Evolutionary conservation across 1,140 invertebrate species (phyloP).

Genomic region (Eumeta japonica): DNA sequence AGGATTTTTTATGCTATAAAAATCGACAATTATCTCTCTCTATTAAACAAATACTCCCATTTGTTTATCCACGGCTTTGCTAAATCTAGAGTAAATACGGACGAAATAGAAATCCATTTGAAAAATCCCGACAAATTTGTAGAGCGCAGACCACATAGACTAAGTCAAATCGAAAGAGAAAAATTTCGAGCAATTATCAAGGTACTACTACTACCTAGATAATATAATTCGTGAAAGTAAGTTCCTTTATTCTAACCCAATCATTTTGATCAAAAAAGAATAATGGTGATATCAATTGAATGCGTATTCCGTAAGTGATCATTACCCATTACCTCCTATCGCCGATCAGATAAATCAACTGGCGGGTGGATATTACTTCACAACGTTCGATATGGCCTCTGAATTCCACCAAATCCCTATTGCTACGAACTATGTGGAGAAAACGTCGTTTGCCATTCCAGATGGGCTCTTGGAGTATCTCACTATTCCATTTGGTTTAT

Average conservation of each 20-base stretch:
- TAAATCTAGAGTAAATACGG: slow-evolving; percentile 15
- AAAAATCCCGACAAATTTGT: slow-evolving; percentile 12
- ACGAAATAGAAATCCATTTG: slow-evolving; percentile 10
- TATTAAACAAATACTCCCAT: slow-evolving; percentile 17
- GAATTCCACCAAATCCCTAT: slow-evolving; percentile 30
- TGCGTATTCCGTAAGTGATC: slow-evolving; percentile 12
- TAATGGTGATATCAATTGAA: slow-evolving; percentile 13
- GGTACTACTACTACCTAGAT: slow-evolving; percentile 10
- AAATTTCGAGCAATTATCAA: slow-evolving; percentile 10
- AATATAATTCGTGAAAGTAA: slow-evolving; percentile 31
- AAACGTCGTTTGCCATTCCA: slow-evolving; percentile 31
- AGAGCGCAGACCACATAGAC: slow-evolving; percentile 12
- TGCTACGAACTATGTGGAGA: slow-evolving; percentile 4
- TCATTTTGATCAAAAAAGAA: slow-evolving; percentile 17
- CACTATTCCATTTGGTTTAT: slow-evolving; percentile 17
- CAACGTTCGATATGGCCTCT: slow-evolving; percentile 11
- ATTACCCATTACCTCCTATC: slow-evolving; percentile 12
- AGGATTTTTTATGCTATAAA: no score
- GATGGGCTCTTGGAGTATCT: slow-evolving; percentile 16
- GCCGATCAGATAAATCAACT: slow-evolving; percentile 13
- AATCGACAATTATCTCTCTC: no score
- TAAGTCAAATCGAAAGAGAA: slow-evolving; percentile 13
- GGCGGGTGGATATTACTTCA: slow-evolving; percentile 3
- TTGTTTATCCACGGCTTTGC: slow-evolving; percentile 18
- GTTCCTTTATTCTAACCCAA: slow-evolving; percentile 21